Conservation (phyloP, 2,797 vertebrate species). For the Tamandua tetradactyla region DNA sequence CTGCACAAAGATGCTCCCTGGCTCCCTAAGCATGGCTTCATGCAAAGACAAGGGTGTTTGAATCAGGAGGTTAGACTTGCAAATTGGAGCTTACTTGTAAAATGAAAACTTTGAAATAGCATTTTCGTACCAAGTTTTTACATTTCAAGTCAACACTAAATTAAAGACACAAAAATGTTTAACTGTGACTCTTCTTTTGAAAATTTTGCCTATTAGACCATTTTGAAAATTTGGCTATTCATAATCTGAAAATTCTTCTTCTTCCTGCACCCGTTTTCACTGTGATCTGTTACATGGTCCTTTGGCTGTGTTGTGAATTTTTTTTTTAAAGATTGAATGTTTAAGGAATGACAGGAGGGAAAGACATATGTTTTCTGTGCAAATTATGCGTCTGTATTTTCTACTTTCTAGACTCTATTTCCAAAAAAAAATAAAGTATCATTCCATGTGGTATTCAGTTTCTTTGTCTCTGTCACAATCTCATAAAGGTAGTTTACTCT, state of each 20-base stretch:
- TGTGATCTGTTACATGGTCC: not conserved
- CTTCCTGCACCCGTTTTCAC: not conserved
- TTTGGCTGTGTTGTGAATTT: not conserved
- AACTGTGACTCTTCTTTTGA: not conserved
- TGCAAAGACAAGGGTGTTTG: not conserved
- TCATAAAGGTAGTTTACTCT: constrained; percentile 30
- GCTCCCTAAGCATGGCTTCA: not conserved
- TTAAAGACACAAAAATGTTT: constrained; percentile 6
- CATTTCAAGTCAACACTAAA: not conserved
- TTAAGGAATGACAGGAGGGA: constrained; percentile 53
- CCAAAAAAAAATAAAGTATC: constrained; percentile 8
- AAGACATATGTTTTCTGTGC: constrained; percentile 55
- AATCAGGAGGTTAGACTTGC: not conserved
- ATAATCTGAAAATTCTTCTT: not conserved
- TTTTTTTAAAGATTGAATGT: not conserved
- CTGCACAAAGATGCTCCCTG: not conserved
- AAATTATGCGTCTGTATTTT: constrained; percentile 56
- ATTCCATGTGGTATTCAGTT: not conserved
- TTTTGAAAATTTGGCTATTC: not conserved
- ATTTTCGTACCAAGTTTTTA: not conserved
- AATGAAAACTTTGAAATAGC: not conserved
- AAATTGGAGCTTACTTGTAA: not conserved
- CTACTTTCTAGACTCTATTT: constrained; percentile 45
- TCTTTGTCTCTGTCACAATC: constrained; percentile 44
- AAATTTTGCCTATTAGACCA: too few species aligned